These are phyloP conservation scores for Cepaea nemoralis DNA, from an alignment of 1,140 invertebrate species.

Conservation along the genomic window DNA sequence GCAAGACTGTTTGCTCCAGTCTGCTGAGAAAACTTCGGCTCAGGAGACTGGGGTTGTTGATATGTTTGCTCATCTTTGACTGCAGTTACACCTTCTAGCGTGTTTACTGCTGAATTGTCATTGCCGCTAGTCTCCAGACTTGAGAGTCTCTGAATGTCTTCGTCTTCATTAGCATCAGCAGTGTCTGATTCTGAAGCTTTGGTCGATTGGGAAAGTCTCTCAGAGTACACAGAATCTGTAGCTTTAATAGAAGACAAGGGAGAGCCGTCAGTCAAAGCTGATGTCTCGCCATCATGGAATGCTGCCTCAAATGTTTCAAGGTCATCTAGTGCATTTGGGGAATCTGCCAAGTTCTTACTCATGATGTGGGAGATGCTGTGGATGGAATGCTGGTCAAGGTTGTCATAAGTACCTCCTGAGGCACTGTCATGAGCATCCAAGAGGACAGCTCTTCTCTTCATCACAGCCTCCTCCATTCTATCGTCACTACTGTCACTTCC, in stretches of 20 bases:
- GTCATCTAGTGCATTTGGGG: slow-evolving; percentile 16
- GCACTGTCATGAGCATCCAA: slow-evolving; percentile 32
- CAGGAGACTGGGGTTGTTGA: too few relatives aligned
- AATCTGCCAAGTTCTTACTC: not conserved
- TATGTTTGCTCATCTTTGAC: not conserved
- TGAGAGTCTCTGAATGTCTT: not conserved
- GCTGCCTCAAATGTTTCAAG: slow-evolving; percentile 15
- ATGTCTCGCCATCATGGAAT: not conserved
- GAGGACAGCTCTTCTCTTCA: not conserved
- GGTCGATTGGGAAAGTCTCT: not conserved
- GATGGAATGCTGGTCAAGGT: slow-evolving; percentile 50
- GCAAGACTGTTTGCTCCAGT: not conserved
- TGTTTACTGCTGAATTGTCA: not conserved
- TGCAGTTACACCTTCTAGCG: not conserved
- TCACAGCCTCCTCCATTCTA: not conserved
- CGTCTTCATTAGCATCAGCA: slow-evolving; percentile 2
- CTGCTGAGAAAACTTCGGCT: not conserved
- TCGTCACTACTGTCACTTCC: slow-evolving; percentile 43
- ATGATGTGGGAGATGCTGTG: slow-evolving; percentile 52
- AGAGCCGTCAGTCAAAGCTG: not conserved
- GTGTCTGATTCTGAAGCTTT: not conserved
- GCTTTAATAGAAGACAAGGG: not conserved
- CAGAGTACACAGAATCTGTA: not conserved
- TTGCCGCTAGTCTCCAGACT: not conserved
- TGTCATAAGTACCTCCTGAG: slow-evolving; percentile 39